Base-by-base conservation (phyloP, 2,113 vertebrate genomes). In the Bufo bufo region DNA sequence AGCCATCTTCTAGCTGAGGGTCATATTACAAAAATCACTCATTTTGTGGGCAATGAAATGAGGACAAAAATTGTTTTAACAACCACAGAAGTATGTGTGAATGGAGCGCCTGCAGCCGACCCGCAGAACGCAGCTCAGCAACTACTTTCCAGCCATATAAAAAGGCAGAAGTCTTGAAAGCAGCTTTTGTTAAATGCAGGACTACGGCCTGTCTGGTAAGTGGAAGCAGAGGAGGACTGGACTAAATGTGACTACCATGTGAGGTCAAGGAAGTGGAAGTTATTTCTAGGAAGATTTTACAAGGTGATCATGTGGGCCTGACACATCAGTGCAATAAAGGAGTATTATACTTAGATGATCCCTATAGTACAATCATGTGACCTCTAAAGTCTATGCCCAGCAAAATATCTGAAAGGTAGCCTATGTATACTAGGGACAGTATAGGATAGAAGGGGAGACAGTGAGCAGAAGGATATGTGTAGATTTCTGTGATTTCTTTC, bases 81-180 rank as follows among this genome's bases (percentile, higher is more conserved):
- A 90, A 77, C 88, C 91, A 90, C 92, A 91, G 91, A 87, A 59
- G 86, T 93, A 89, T 82, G 85, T 90, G 91, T 90, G 91, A 91
- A 89, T 63, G 78, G 0, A 45, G 85, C 79, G 91, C 90, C 87
- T 89, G n/a, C 83, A 85, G 89, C 80, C 77, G 89, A 72, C 90
- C 90, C 90, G 91, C 88, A 91, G 90, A 87, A 91, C 90, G 91
- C 89, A 87, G 72, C 90, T 89, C 91, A 90, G 90, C 89, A 91
- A 91, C 89, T 84, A 65, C 90, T 69, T 80, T 86, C 56, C 59
- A 65, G 72, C 77, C 85, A 85, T 66, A 87, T 33, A 91, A 59
- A 86, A 86, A 33, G 5, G 16, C 7, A 10, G 17, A 17, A 16
- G 6, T 8, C 49, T 54, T 86, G 85, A 86, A 86, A 77, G 85